Base-by-base conservation (phyloP, 2,888 invertebrate species). In the Laspeyria flexula region DNA sequence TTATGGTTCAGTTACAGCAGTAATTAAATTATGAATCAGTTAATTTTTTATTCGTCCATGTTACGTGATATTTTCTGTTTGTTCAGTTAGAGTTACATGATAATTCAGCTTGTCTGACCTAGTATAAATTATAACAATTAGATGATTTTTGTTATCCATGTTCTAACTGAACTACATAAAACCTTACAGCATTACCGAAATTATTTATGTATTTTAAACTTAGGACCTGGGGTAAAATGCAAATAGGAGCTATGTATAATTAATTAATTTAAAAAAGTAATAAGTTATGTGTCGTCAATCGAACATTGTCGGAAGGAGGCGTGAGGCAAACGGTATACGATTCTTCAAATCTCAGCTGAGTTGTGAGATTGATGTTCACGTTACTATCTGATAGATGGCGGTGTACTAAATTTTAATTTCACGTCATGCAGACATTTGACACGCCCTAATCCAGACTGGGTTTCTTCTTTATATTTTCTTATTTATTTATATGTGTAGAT, bases 401-500 rank as follows among this genome's bases (percentile, higher is more conserved):
- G 23, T 48, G 15, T 37, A 18, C 16, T 45, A 45, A 16, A 42
- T 21, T 34, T 37, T 34, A n/a, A 29, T 41, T 41, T 42, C 25
- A 29, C 13, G 13, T n/a, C 12, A 35, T 25, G 15, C 18, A 41
- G 29, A 29, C 15, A 42, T 21, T 41, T 38, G 25, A 31, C 38
- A 47, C 41, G 34, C 40, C 37, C 42, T 42, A n/a, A 30, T 37
- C 13, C 23, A 25, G 21, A 34, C 37, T 6, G 18, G 29, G 43
- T 11, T 39, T 43, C 30, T 43, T 34, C 12, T 13, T 38, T 45
- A 45, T 31, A 34, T 40, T 40, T 39, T 50, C 39, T 43, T 33
- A 49, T 43, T 49, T 49, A 43, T 49, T 43, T 38, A 30, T 43
- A 13, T 46, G 43, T 50, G 35, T 44, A 40, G 34, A 50, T 50